Conservation (phyloP, 2,113 vertebrate genomes). For the Platichthys flesus region DNA sequence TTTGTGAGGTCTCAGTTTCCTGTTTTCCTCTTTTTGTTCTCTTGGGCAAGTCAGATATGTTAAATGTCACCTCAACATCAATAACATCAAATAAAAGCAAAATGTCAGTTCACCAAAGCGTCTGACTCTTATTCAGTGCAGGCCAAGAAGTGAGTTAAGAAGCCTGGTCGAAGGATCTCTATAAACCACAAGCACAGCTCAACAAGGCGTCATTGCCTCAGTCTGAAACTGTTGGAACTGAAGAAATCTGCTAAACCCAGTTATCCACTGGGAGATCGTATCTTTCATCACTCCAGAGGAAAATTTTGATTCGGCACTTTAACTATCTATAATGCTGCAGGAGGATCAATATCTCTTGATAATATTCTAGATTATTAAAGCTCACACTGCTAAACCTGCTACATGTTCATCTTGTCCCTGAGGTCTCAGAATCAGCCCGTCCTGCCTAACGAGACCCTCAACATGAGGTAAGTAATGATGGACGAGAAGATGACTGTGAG, state of each 20-base stretch:
- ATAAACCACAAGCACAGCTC: not conserved
- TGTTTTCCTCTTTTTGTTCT: no score
- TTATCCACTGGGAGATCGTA: conserved; percentile 32
- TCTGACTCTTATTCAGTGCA: not conserved
- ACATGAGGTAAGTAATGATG: conserved; percentile 6
- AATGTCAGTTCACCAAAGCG: not conserved
- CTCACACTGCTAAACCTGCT: conserved; percentile 2
- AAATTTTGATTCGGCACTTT: conserved; percentile 36
- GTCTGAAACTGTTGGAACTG: not conserved
- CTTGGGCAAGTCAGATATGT: no score
- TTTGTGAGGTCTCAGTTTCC: no score
- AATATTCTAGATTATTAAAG: conserved; percentile 23
- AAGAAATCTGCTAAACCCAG: conserved; percentile 30
- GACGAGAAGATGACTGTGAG: not conserved
- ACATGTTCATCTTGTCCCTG: not conserved
- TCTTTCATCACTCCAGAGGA: conserved; percentile 31
- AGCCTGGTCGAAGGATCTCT: not conserved
- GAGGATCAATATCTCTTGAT: conserved; percentile 48
- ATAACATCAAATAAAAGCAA: not conserved
- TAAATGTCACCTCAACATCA: not conserved
- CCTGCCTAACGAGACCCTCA: not conserved
- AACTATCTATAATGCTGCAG: conserved; percentile 21
- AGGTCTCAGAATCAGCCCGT: not conserved
- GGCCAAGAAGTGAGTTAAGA: not conserved
- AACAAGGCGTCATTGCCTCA: conserved; percentile 9